Base-by-base conservation (phyloP, 2,797 vertebrate genomes). In the Gobionotothen gibberifrons region DNA sequence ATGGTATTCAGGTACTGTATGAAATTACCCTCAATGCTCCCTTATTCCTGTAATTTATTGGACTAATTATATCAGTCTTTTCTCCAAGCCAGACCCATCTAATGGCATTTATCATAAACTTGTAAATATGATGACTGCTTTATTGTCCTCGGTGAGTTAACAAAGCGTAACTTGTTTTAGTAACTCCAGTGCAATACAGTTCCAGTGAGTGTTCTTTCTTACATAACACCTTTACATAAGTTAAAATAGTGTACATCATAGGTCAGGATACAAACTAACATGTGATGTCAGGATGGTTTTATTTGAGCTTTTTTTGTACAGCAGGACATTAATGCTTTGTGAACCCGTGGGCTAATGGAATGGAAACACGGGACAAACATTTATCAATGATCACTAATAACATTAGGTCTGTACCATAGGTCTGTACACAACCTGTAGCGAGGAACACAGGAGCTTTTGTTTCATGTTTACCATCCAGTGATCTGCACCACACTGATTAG, bases 401-500 rank as follows among this genome's bases (percentile, higher is more conserved):
- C 52, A 0, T 57, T 69, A 46, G 63, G 39, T 78, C 64, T 70
- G 57, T 48, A 56, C 48, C n/a, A n/a, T 69, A 46, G 63, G 39
- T 78, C 64, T 70, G 57, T 48, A 56, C 48, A 72, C 36, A 78
- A 59, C 70, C 61, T 70, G 58, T 54, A 40, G 46, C 39, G 4
- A 69, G 73, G 21, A 55, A 83, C 60, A 69, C n/a, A 49, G 71
- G 59, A 74, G 47, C 63, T 58, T 68, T 74, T 85, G 86, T 90
- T 80, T 69, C 56, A 57, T 84, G 85, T 87, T 85, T 82, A 72
- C 83, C 84, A 70, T 69, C 69, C 58, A 7, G 68, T 67, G 80
- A 85, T 82, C 60, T 74, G 82, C 82, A 75, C 55, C 77, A 6
- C 68, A 17, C 81, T 90, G 91, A 92, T 93, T 90, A 91, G 82